phyloP scores from a whole-genome alignment of 2,113 vertebrate species.

The Alethe castanea region DNA sequence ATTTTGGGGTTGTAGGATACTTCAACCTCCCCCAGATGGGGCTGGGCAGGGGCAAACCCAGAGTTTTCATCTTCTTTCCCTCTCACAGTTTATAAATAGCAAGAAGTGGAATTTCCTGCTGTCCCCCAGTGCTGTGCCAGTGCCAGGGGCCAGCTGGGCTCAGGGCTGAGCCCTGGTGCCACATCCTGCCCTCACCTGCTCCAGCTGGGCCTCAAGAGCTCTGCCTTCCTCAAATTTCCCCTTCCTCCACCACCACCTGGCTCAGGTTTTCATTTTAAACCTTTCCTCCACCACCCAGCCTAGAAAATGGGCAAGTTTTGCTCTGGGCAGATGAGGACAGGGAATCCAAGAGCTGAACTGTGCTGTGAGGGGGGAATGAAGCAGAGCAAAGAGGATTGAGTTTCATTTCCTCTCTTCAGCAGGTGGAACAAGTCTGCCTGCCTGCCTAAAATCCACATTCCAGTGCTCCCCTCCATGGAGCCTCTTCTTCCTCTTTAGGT shows the following conservation, averaged over 20 bases:
- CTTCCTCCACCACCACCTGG: neutral
- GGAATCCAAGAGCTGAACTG: neutral
- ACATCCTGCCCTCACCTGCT: neutral
- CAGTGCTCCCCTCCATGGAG: neutral
- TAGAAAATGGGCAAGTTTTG: neutral
- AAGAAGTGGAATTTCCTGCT: conserved; percentile 7
- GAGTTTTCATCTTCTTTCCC: neutral
- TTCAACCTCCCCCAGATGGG: neutral
- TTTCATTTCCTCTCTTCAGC: conserved; percentile 30
- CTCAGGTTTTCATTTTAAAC: neutral
- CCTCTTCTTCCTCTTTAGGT: neutral
- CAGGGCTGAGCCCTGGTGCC: neutral
- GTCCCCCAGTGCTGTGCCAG: neutral
- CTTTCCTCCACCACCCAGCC: neutral
- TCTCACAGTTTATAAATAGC: conserved; percentile 28
- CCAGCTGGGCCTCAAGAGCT: neutral
- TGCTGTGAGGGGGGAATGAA: neutral
- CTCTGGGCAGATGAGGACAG: neutral
- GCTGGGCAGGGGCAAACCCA: neutral
- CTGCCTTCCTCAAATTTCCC: neutral
- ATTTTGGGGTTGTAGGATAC: neutral
- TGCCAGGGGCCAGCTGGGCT: neutral
- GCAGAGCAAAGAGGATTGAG: neutral
- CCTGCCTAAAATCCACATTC: neutral
- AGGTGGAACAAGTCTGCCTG: conserved; percentile 9